phyloP scores from a whole-genome alignment of 2,113 vertebrate species.

The Xenotilapia leptura region DNA sequence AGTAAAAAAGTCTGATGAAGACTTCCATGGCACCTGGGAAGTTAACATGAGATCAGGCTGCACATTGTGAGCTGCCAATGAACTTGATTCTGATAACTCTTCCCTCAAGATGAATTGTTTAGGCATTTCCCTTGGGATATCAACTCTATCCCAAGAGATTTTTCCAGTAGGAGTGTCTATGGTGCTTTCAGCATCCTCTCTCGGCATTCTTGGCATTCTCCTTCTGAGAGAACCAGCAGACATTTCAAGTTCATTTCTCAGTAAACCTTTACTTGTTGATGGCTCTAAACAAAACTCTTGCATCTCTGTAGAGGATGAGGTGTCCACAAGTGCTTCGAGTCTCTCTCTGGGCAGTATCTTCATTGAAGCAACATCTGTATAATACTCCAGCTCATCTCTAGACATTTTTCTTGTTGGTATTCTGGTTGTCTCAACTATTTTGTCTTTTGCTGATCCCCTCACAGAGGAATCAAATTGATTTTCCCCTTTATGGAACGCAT shows the following conservation, averaged over 20 bases:
- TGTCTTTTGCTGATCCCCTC: slow-evolving; percentile 23
- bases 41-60: slow-evolving; percentile 66
- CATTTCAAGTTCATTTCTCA: slow-evolving; percentile 40
- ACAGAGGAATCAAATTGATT: slow-evolving; percentile 27
- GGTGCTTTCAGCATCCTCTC: slow-evolving; percentile 23
- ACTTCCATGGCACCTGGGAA: slow-evolving; percentile 70
- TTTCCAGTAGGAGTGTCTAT: slow-evolving; percentile 37
- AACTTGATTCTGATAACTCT: slow-evolving; percentile 36
- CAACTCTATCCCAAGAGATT: slow-evolving; percentile 34
- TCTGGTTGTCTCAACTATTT: slow-evolving; percentile 6
- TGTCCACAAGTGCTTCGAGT: slow-evolving; percentile 8
- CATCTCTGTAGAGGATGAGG: slow-evolving; percentile 1
- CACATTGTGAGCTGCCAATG: not conserved
- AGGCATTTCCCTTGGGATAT: slow-evolving; percentile 26
- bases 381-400: slow-evolving; percentile 54
- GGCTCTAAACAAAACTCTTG: slow-evolving; percentile 32
- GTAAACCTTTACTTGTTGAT: slow-evolving; percentile 4
- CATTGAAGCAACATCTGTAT: slow-evolving; percentile 11
- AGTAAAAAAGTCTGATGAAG: slow-evolving; percentile 66
- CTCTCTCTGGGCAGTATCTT: slow-evolving; percentile 43
- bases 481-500: slow-evolving; percentile 23
- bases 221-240: slow-evolving; percentile 28
- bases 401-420: slow-evolving; percentile 42
- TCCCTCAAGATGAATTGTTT: slow-evolving; percentile 27
- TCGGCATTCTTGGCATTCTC: slow-evolving; percentile 17